Evolutionary conservation across 2,888 invertebrate genomes (phyloP).

Genomic region (Morinoia aosen): DNA sequence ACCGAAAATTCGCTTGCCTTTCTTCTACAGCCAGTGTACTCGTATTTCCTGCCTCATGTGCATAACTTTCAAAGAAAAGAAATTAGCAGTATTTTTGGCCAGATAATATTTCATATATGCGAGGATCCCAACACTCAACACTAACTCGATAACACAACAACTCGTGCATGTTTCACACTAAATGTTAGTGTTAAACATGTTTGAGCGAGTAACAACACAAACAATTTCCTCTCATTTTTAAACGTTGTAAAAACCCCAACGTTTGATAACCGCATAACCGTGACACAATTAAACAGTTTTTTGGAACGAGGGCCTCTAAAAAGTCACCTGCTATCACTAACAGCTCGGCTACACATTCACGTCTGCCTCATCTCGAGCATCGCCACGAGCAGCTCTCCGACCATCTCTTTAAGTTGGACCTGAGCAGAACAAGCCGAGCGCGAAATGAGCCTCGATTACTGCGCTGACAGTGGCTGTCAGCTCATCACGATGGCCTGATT

Average conservation of each 20-base stretch:
- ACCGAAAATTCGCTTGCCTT: not conserved
- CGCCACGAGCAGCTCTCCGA: not conserved
- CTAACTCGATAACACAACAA: not conserved
- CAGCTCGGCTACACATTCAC: not conserved
- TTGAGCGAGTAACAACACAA: not conserved
- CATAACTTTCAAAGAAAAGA: not conserved
- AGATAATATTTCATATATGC: not conserved
- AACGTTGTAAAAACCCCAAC: not conserved
- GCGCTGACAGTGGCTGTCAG: not conserved
- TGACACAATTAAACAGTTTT: no score
- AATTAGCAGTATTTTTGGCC: not conserved
- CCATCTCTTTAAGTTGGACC: not conserved
- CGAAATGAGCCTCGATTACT: constrained; percentile 4
- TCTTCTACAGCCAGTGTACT: not conserved
- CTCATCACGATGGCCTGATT: not conserved
- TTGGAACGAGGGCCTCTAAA: not conserved
- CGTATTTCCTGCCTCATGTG: not conserved
- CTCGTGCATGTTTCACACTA: not conserved
- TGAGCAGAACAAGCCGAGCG: not conserved
- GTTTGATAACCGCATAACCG: no score
- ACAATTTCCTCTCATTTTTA: not conserved
- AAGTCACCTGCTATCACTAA: not conserved
- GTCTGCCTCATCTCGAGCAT: not conserved
- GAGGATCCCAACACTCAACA: not conserved
- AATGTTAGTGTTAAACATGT: not conserved